phyloP scores from a whole-genome alignment of 2,113 vertebrate genomes.

The Syrmaticus mikado region DNA sequence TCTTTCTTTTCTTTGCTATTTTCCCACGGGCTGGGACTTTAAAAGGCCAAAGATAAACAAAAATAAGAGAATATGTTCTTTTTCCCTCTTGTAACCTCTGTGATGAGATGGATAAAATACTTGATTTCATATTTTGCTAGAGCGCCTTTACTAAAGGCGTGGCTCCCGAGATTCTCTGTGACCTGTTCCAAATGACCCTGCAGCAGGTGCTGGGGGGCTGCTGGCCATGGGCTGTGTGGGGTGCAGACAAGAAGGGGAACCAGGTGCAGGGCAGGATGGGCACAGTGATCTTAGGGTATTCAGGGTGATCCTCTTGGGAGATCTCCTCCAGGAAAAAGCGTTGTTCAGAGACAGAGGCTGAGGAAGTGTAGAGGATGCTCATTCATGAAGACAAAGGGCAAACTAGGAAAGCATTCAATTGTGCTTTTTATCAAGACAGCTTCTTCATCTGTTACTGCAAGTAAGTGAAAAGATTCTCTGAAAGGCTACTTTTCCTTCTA shows the following conservation, averaged over 20 bases:
- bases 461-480: background rate
- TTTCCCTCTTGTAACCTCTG: background rate
- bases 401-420: background rate
- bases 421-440: background rate
- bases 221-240: accelerated
- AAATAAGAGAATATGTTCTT: background rate
- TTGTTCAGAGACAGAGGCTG: background rate
- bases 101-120: background rate
- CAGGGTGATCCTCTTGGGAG: background rate
- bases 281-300: background rate
- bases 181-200: background rate
- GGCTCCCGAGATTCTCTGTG: background rate
- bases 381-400: background rate
- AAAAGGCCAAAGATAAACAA: background rate
- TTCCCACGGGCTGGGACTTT: background rate
- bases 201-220: background rate
- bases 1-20: background rate
- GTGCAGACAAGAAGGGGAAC: background rate
- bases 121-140: background rate
- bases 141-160: background rate
- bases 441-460: background rate
- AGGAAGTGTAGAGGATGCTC: background rate
- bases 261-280: background rate
- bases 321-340: background rate
- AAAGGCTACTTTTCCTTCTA: background rate